Conservation (phyloP, 2,888 invertebrate genomes). For the Macropis europaea region DNA sequence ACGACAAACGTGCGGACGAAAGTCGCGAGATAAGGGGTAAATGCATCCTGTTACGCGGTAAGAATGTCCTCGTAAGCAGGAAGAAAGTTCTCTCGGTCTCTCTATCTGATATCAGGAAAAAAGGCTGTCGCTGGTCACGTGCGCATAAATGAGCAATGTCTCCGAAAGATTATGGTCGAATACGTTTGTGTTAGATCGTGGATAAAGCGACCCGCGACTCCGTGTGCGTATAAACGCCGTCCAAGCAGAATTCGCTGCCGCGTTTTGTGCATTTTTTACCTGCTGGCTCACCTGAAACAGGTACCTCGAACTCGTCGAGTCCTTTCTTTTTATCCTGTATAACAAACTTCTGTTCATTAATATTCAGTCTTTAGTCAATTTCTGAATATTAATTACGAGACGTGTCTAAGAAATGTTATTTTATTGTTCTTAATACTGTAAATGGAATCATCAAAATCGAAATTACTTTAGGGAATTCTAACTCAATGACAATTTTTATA, state of each 20-base stretch:
- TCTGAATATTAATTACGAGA: too few species aligned
- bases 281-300: not conserved
- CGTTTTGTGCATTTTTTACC: slow-evolving; percentile 13
- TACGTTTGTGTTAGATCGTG: slow-evolving; percentile 32
- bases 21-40: slow-evolving; percentile 6
- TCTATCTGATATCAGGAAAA: slow-evolving; percentile 32
- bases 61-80: not conserved
- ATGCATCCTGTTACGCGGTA: not conserved
- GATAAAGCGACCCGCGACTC: slow-evolving; percentile 38
- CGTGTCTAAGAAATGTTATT: too few species aligned
- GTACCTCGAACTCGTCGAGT: slow-evolving; percentile 24
- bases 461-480: too few species aligned
- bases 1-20: slow-evolving; percentile 3
- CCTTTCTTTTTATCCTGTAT: not conserved
- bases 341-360: too few species aligned
- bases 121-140: slow-evolving; percentile 37
- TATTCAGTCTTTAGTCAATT: too few species aligned
- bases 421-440: too few species aligned
- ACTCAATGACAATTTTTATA: too few species aligned
- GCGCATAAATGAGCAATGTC: slow-evolving; percentile 36
- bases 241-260: slow-evolving; percentile 36
- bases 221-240: slow-evolving; percentile 23
- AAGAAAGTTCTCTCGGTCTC: slow-evolving; percentile 15
- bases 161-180: slow-evolving; percentile 31
- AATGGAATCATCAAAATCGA: too few species aligned